Conservation (phyloP, 2,113 vertebrate genomes). For the Camarhynchus parvulus region DNA sequence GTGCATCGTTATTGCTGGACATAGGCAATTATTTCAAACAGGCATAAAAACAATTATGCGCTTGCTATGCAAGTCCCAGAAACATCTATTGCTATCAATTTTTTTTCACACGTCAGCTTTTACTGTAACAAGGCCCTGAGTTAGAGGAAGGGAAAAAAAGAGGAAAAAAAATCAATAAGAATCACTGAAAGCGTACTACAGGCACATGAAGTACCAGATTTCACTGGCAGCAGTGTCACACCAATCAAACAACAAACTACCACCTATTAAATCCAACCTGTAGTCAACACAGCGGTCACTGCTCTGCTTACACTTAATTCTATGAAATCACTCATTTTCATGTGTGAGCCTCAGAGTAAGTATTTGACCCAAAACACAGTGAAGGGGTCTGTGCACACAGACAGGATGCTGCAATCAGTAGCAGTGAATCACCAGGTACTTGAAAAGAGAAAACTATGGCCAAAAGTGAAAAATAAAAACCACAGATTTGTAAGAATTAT, state of each 20-base stretch:
- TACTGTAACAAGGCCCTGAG: background rate
- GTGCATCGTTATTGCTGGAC: slow-evolving; percentile 12
- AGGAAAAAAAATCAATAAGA: background rate
- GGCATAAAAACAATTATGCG: background rate
- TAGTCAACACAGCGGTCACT: background rate
- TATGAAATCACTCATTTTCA: background rate
- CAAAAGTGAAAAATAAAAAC: background rate
- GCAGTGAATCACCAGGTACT: background rate
- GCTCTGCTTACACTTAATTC: background rate
- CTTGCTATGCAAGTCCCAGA: background rate
- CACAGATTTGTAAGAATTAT: background rate
- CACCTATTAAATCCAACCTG: background rate
- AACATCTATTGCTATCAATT: background rate
- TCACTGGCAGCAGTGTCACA: background rate
- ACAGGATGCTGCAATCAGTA: background rate
- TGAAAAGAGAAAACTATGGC: background rate
- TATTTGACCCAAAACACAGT: background rate
- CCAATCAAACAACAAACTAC: background rate
- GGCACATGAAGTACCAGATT: background rate
- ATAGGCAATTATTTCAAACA: background rate
- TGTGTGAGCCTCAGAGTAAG: background rate
- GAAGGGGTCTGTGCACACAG: background rate
- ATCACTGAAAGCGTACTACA: background rate
- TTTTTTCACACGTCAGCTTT: background rate
- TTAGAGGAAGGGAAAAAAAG: background rate